Percentiles rank a stretch among this genome's conserved stretches.
Conservation (phyloP, 2,113 vertebrate genomes). For the Cyanoramphus novaezelandiae region DNA sequence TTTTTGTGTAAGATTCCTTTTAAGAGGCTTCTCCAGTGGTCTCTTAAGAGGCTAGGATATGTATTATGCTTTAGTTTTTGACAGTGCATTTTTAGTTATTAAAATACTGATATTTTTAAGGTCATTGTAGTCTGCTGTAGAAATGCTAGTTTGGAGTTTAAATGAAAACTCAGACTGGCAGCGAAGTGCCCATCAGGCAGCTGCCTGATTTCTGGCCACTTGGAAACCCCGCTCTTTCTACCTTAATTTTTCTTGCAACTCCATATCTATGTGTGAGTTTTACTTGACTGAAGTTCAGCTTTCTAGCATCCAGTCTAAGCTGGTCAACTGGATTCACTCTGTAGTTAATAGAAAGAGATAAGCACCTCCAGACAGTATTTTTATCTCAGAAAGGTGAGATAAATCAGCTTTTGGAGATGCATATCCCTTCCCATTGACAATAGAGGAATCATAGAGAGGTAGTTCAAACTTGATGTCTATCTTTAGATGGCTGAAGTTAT, state of each 20-base stretch:
- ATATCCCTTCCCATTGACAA: neutral
- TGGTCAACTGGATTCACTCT: neutral
- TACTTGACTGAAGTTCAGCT: neutral
- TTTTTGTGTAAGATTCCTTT: neutral
- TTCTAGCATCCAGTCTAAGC: neutral
- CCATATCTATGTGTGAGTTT: neutral
- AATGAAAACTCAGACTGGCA: neutral
- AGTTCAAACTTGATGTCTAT: neutral
- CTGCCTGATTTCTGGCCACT: neutral
- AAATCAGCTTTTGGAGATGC: conserved; percentile 11
- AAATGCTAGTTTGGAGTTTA: neutral
- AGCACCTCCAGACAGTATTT: neutral
- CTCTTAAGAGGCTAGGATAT: neutral
- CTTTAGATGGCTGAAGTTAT: neutral
- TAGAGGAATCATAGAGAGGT: neutral
- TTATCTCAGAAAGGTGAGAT: conserved; percentile 10
- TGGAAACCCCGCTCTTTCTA: neutral
- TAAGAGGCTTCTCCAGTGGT: neutral
- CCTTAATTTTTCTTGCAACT: neutral
- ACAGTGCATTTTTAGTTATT: neutral
- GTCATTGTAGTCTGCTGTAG: neutral
- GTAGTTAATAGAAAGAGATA: neutral
- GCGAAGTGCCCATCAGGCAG: neutral
- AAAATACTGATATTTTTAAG: neutral
- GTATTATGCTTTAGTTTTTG: neutral